phyloP scores from a whole-genome alignment of 2,888 invertebrate species.

The Spatulosminthurus flaviceps region DNA sequence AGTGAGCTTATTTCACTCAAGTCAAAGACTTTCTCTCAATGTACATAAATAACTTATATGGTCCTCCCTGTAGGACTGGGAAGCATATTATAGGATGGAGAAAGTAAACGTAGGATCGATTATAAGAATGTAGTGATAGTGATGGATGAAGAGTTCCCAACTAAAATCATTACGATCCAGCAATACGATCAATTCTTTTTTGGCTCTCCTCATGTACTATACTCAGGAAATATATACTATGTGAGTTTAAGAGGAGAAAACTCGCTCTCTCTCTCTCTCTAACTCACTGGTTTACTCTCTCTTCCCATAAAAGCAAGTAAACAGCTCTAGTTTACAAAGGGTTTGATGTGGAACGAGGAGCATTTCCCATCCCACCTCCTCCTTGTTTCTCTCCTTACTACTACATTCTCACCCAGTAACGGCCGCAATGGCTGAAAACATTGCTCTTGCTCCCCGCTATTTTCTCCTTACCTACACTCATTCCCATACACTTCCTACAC shows the following conservation, averaged over 20 bases:
- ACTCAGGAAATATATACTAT: not conserved
- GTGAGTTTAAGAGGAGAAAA: no score
- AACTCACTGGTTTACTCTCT: not conserved
- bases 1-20: no score
- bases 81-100: slow-evolving; percentile 6
- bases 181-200: slow-evolving; percentile 45
- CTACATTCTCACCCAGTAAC: not conserved
- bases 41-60: no score
- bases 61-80: not conserved
- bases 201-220: slow-evolving; percentile 5
- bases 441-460: not conserved
- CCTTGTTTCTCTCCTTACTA: not conserved
- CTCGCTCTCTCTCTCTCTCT: no score
- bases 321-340: slow-evolving; percentile 39
- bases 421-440: not conserved
- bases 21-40: no score
- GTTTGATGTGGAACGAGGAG: slow-evolving; percentile 3
- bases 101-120: slow-evolving; percentile 19
- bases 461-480: no score
- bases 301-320: slow-evolving; percentile 30
- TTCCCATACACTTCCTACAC: no score
- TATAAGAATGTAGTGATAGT: slow-evolving; percentile 43
- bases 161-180: slow-evolving; percentile 47
- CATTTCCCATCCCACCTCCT: slow-evolving; percentile 18
- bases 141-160: slow-evolving; percentile 45